Conservation (phyloP, 2,797 vertebrate species). For the Sebastes oblongus region DNA sequence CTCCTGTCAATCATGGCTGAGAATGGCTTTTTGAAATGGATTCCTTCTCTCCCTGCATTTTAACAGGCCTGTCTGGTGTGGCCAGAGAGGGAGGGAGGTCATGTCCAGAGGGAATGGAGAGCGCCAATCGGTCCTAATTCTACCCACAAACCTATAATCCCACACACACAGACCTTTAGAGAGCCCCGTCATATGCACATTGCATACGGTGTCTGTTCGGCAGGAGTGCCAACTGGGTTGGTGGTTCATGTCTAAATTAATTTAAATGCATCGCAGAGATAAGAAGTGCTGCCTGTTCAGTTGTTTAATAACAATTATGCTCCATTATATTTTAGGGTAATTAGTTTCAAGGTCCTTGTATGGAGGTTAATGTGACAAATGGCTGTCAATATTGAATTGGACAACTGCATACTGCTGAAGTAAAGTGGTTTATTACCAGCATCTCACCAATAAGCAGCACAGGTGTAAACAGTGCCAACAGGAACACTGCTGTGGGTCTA, state of each 20-base stretch:
- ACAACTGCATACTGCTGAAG: constrained; percentile 49
- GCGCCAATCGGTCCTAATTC: constrained; percentile 55
- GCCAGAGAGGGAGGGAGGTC: constrained; percentile 56
- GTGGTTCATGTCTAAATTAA: constrained; percentile 30
- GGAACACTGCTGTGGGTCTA: neutral
- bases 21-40: constrained; percentile 46
- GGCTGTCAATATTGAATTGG: constrained; percentile 54
- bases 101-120: constrained; percentile 59
- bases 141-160: constrained; percentile 51
- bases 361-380: constrained; percentile 70
- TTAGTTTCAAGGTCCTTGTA: constrained; percentile 70
- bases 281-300: constrained; percentile 36
- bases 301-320: constrained; percentile 68
- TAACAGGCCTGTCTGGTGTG: constrained; percentile 58
- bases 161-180: constrained; percentile 25
- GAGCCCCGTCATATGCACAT: constrained; percentile 7
- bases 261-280: constrained; percentile 31
- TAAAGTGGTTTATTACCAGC: constrained; percentile 23
- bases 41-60: constrained; percentile 47
- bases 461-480: constrained; percentile 6
- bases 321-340: constrained; percentile 64
- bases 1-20: constrained; percentile 62
- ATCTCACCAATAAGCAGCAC: constrained; percentile 14
- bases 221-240: neutral
- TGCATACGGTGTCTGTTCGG: constrained; percentile 19